A percentile compares a stretch with the other conserved stretches of the same genome.
Conservation (phyloP, 2,113 vertebrate species). For the Sigmodon hispidus region DNA sequence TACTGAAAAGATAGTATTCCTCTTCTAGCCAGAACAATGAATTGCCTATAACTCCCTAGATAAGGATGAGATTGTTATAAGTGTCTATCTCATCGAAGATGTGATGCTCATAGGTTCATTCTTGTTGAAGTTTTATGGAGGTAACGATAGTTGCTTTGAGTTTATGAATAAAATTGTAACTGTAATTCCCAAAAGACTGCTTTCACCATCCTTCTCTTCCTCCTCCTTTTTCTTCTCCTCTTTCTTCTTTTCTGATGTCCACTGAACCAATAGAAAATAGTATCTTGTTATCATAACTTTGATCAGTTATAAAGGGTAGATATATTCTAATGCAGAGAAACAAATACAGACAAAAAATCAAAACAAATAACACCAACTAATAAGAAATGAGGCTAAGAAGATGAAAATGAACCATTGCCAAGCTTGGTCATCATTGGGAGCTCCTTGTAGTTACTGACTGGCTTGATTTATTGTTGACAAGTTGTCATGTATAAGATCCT, state of each 20-base stretch:
- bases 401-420: neutral
- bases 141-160: neutral
- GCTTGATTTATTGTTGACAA: neutral
- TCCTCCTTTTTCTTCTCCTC: neutral
- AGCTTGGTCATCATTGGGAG: fast-evolving
- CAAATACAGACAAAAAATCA: neutral
- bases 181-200: neutral
- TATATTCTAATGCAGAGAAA: neutral
- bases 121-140: neutral
- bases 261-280: neutral
- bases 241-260: neutral
- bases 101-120: no score
- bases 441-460: neutral
- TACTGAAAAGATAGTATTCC: neutral
- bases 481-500: neutral
- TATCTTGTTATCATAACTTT: no score
- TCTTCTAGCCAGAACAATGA: neutral
- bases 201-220: neutral
- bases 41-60: neutral
- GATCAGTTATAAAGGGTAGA: neutral
- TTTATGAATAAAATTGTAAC: neutral
- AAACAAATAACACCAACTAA: neutral
- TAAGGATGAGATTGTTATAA: neutral
- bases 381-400: neutral
- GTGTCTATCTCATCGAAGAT: neutral